These are phyloP conservation scores for Eolophus roseicapilla DNA, from an alignment of 2,113 vertebrate species.

Conservation along the genomic window DNA sequence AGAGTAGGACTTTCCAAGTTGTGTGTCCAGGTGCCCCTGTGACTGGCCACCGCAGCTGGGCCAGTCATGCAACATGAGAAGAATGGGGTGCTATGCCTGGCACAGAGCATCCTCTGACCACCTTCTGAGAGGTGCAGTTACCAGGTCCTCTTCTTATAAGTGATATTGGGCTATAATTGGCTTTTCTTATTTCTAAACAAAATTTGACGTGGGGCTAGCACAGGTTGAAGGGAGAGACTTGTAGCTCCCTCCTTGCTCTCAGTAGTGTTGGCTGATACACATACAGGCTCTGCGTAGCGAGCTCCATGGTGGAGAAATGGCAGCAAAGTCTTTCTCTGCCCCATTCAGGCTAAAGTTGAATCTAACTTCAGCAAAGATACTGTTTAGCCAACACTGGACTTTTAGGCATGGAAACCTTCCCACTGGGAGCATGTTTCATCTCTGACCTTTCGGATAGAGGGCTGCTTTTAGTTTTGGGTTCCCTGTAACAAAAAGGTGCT, in stretches of 20 bases:
- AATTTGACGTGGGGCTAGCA: not conserved
- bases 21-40: not conserved
- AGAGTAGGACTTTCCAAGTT: not conserved
- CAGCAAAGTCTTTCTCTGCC: not conserved
- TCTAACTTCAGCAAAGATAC: not conserved
- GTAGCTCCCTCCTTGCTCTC: not conserved
- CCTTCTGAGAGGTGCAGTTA: not conserved
- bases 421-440: not conserved
- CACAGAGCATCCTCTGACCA: not conserved
- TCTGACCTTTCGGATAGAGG: not conserved
- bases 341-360: not conserved
- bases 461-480: not conserved
- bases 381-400: not conserved
- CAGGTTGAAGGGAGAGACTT: not conserved
- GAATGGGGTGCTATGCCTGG: not conserved
- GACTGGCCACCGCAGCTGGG: not conserved
- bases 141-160: not conserved
- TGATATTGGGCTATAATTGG: not conserved
- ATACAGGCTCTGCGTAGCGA: not conserved
- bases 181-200: not conserved
- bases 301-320: fast-evolving
- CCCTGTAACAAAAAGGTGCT: constrained; percentile 25
- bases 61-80: not conserved
- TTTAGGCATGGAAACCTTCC: not conserved
- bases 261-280: not conserved